These are phyloP conservation scores for Dasysyrphus tricinctus DNA, from an alignment of 2,888 invertebrate species.

Conservation along the genomic window DNA sequence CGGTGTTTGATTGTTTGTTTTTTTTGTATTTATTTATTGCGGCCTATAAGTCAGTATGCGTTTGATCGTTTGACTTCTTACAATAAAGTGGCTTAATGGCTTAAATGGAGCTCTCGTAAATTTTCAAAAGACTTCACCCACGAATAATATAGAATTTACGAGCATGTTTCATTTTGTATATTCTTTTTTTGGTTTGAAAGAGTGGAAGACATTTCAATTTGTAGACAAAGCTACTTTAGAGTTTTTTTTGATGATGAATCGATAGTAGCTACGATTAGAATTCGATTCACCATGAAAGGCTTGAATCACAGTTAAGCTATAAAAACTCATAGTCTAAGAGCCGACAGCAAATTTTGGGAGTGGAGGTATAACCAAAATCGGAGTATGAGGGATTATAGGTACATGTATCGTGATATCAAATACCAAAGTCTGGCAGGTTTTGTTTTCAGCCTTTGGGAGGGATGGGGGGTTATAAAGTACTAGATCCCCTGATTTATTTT, in stretches of 20 bases:
- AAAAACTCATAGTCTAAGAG: no score
- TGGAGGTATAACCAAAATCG: no score
- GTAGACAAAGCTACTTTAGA: not conserved
- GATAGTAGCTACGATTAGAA: no score
- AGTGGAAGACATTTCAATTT: not conserved
- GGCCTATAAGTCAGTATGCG: conserved; percentile 4
- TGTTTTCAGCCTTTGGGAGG: no score
- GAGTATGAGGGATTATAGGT: no score
- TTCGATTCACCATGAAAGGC: no score
- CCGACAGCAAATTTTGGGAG: no score
- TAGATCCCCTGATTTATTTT: no score
- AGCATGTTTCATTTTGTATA: not conserved
- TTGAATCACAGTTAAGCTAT: no score
- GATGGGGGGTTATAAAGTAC: no score
- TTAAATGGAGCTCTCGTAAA: conserved; percentile 17
- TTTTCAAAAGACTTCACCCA: conserved; percentile 18
- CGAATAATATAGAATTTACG: conserved; percentile 23
- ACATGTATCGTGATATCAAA: no score
- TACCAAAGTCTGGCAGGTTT: no score
- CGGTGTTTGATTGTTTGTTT: conserved; percentile 56
- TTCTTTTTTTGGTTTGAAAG: not conserved
- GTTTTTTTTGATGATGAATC: not conserved
- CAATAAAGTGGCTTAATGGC: conserved; percentile 9
- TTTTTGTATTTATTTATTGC: not conserved
- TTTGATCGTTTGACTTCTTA: conserved; percentile 7